Evolutionary conservation across 2,113 vertebrate genomes (phyloP), one percentile per base, ranked within the genome.

Genomic region (Pseudois nayaur): DNA sequence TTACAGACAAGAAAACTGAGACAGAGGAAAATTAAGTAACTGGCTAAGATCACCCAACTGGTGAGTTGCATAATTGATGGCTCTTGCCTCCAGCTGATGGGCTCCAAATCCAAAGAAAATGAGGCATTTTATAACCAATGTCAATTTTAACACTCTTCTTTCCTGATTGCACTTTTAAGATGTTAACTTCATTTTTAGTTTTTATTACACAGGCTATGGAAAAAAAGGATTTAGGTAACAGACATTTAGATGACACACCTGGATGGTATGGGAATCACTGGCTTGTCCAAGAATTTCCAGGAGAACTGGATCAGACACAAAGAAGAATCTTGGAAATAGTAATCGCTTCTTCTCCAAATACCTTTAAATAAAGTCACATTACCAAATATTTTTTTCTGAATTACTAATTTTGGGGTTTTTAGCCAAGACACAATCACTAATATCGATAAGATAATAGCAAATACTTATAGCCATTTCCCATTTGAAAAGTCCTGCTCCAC

Each of bases 211-310:
- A 86, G 21, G 1, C 50, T 71, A 17, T n/a, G 2, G 55, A 95
- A 87, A 95, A 94, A 94, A 83, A 54, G 19, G 0, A 85, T 8
- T 76, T 54, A 60, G 2, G 17, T 33, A 62, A 50, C 3, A 81
- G 36, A 86, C 33, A 45, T 33, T 82, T 13, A 9, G 21, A 55
- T 29, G 52, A 4, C 52, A 55, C 98, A 99, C 99, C 99, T 99
- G 99, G 92, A 99, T 99, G 87, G 98, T 99, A 25, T 99, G 99
- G 57, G 99, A 99, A 97, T 99, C 99, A 91, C 99, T 99, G 96
- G 99, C 99, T 98, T 99, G 99, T 88, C 99, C 99, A 91, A 99
- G 99, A 98, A 99, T 99, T 98, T 99, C 99, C 95, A 99, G 98
- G 93, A 99, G 99, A 86, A 96, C 99, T 83, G 99, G 99, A 97